phyloP scores from a whole-genome alignment of 1,140 invertebrate species.

The Ceratina japonica region DNA sequence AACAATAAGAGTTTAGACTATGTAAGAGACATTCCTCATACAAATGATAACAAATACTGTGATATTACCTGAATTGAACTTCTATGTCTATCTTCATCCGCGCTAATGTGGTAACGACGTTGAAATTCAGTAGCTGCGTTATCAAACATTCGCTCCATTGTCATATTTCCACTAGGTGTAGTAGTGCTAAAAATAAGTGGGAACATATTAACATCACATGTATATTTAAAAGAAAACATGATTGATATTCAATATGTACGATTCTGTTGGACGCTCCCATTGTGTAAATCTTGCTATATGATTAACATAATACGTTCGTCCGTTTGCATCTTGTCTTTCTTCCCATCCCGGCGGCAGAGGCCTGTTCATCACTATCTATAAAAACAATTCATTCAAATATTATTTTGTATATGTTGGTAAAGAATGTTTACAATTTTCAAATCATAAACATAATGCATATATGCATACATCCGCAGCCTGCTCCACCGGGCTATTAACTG shows the following conservation, averaged over 20 bases:
- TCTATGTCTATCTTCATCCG: slow-evolving; percentile 81
- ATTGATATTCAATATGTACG: slow-evolving; percentile 79
- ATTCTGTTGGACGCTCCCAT: slow-evolving; percentile 93
- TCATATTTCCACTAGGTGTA: slow-evolving; percentile 66
- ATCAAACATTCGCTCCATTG: slow-evolving; percentile 80
- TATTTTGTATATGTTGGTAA: neutral
- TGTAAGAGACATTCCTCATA: neutral
- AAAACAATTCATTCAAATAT: slow-evolving; percentile 25
- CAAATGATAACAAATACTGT: neutral
- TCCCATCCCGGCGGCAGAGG: slow-evolving; percentile 96
- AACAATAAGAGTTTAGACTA: slow-evolving; percentile 42
- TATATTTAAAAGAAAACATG: neutral
- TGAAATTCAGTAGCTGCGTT: slow-evolving; percentile 92
- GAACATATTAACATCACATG: slow-evolving; percentile 8
- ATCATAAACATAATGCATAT: slow-evolving; percentile 19
- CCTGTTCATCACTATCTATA: slow-evolving; percentile 72
- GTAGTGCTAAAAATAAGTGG: slow-evolving; percentile 63
- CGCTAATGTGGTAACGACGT: slow-evolving; percentile 94
- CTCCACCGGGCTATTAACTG: slow-evolving; percentile 72
- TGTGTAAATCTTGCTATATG: slow-evolving; percentile 95
- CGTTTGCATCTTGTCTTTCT: slow-evolving; percentile 97
- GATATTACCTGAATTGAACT: slow-evolving; percentile 79
- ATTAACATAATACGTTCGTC: slow-evolving; percentile 97
- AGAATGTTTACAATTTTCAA: neutral
- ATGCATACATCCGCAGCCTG: slow-evolving; percentile 71